phyloP scores from a whole-genome alignment of 1,140 invertebrate species.

The Tyrophagus putrescentiae region DNA sequence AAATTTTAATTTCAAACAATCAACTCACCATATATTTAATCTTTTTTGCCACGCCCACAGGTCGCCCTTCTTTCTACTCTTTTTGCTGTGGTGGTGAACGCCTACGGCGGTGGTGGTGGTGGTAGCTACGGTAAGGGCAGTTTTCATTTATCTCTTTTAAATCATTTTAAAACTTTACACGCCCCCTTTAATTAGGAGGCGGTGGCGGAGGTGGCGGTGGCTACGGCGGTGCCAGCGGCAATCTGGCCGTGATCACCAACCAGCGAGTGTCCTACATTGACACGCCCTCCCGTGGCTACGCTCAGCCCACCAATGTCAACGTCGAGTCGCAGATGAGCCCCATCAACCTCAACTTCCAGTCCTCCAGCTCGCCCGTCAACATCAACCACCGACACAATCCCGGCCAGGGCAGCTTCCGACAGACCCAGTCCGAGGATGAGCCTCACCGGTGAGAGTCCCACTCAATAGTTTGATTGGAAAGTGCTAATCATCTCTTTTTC shows the following conservation, averaged over 20 bases:
- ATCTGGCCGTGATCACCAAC: not conserved
- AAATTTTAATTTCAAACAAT: no score
- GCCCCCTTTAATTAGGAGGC: not conserved
- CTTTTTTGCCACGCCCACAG: no score
- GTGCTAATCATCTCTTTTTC: no score
- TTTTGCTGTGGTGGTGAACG: no score
- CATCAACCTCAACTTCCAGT: constrained; percentile 1
- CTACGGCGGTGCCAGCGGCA: no score
- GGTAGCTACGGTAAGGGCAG: not conserved
- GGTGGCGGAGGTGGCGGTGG: not conserved
- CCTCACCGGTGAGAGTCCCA: no score
- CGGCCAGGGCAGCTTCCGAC: not conserved
- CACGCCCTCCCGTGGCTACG: not conserved
- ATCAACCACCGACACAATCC: not conserved
- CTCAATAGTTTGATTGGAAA: no score
- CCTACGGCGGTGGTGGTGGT: no score
- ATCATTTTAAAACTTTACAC: no score
- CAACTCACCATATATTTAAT: no score
- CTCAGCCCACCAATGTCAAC: not conserved
- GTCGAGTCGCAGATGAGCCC: not conserved
- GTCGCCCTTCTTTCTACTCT: no score
- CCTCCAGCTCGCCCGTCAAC: not conserved
- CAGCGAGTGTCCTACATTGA: not conserved
- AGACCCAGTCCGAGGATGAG: not conserved
- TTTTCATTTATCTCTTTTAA: no score